Percentiles rank a stretch among this genome's conserved stretches.
These are phyloP conservation scores for Allacma fusca DNA, from an alignment of 2,888 invertebrate genomes.

Conservation along the genomic window DNA sequence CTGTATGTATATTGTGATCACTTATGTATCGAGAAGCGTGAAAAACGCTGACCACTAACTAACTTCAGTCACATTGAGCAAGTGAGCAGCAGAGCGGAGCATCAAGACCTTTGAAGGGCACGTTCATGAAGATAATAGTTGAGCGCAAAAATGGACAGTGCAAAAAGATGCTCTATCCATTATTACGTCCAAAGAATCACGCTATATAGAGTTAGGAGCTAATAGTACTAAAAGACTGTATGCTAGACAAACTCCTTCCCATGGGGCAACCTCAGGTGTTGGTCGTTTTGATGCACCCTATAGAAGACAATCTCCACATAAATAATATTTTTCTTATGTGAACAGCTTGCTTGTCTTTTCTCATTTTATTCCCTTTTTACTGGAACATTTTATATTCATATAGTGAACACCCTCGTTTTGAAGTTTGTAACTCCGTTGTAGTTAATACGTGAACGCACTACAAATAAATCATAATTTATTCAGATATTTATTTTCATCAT, in stretches of 20 bases:
- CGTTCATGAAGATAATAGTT: conserved; percentile 26
- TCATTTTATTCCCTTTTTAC: conserved; percentile 6
- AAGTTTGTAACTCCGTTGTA: not conserved
- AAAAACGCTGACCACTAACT: conserved; percentile 12
- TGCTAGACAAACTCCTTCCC: too few species aligned
- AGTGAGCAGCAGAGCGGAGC: conserved; percentile 14
- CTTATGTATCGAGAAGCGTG: not conserved
- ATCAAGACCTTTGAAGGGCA: conserved; percentile 30
- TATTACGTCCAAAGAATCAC: conserved; percentile 16
- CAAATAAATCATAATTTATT: conserved; percentile 3
- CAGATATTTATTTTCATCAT: not conserved
- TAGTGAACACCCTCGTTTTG: not conserved
- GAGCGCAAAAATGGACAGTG: conserved; percentile 1
- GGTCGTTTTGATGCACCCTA: not conserved
- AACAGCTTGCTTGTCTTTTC: not conserved
- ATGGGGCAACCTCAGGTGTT: not conserved
- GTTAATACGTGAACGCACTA: not conserved
- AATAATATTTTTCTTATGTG: not conserved
- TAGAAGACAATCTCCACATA: not conserved
- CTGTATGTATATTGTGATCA: not conserved
- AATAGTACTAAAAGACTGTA: not conserved
- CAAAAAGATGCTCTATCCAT: conserved; percentile 4
- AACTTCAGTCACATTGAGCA: conserved; percentile 18
- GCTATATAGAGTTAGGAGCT: not conserved
- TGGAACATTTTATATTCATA: conserved; percentile 1